Conservation (phyloP, 2,113 vertebrate species). For the Clarias batrachus region DNA sequence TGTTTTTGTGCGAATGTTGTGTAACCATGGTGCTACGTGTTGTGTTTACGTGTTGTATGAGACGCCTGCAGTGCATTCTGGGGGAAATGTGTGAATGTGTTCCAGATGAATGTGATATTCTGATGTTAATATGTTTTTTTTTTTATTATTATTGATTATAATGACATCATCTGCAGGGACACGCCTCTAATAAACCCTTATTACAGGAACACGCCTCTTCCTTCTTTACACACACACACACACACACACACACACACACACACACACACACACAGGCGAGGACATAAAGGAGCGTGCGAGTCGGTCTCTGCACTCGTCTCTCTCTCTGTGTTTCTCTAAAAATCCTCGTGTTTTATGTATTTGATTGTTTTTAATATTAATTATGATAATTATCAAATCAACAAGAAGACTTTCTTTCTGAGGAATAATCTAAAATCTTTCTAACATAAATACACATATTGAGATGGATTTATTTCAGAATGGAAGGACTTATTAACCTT, state of each 20-base stretch:
- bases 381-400: background rate
- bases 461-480: background rate
- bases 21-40: constrained; percentile 68
- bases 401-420: background rate
- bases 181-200: constrained; percentile 30
- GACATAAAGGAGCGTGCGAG: background rate
- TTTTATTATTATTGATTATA: background rate
- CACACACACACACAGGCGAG: background rate
- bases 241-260: constrained; percentile 42
- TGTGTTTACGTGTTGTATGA: constrained; percentile 42
- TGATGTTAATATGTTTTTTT: background rate
- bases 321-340: background rate
- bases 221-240: background rate
- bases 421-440: background rate
- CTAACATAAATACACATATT: background rate
- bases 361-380: background rate
- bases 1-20: constrained; percentile 59
- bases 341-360: background rate
- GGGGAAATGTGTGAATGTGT: background rate
- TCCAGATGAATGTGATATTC: background rate
- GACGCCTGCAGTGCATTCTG: constrained; percentile 32
- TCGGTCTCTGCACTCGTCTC: background rate
- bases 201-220: background rate
- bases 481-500: background rate
- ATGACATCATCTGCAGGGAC: constrained; percentile 17